Percentiles rank a stretch among this genome's conserved stretches.
These are phyloP conservation scores for Gymnoscopelus braueri DNA, from an alignment of 2,797 vertebrate species.

Conservation along the genomic window DNA sequence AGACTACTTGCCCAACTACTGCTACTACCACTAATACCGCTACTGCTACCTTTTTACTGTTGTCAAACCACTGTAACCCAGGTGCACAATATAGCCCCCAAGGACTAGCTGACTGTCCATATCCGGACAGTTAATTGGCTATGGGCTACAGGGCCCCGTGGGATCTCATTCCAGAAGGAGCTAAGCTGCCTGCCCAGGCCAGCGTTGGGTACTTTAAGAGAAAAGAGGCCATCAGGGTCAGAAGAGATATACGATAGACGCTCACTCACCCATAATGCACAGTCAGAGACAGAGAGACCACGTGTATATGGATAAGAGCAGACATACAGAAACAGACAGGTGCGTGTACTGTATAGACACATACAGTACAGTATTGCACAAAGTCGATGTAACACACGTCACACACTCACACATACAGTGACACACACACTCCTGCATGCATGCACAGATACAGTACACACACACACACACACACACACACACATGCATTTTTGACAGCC, in stretches of 20 bases:
- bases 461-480: constrained; percentile 13
- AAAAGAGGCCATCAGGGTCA: background rate
- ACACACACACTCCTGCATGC: too few species aligned
- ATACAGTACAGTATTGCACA: background rate
- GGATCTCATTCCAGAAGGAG: constrained; percentile 49
- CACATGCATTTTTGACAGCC: constrained; percentile 35
- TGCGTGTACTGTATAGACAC: too few species aligned
- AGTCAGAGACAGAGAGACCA: background rate
- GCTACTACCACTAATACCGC: background rate
- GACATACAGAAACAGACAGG: too few species aligned
- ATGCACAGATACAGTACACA: background rate
- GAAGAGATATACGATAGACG: constrained; percentile 23
- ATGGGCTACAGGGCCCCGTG: constrained; percentile 21
- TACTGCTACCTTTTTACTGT: background rate
- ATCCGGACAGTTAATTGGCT: constrained; percentile 45
- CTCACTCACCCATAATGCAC: constrained; percentile 10
- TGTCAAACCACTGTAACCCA: constrained; percentile 7
- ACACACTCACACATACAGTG: background rate
- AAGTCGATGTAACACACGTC: background rate
- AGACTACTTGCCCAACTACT: background rate
- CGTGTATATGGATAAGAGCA: too few species aligned
- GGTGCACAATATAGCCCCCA: background rate
- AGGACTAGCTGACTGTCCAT: constrained; percentile 22
- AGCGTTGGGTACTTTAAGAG: constrained; percentile 6
- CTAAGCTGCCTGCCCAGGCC: constrained; percentile 27